These are phyloP conservation scores for Drosophila quadrilineata DNA, from an alignment of 1,140 invertebrate species.

Conservation along the genomic window DNA sequence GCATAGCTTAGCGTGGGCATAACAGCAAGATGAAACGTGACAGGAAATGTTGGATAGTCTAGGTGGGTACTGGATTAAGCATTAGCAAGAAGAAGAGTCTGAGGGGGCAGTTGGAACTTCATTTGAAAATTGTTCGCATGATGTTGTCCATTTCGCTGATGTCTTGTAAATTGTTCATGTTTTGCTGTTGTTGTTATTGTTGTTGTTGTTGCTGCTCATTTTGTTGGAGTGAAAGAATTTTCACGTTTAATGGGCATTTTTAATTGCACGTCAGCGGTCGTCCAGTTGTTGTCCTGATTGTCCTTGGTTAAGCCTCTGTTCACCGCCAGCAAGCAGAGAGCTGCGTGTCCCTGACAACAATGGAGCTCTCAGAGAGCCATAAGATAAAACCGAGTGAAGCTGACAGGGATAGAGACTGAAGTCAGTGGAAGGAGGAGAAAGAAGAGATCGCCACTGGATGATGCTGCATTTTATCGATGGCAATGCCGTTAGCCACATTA, in stretches of 20 bases:
- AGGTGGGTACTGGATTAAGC: background rate
- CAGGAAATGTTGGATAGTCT: constrained; percentile 36
- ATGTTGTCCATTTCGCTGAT: constrained; percentile 61
- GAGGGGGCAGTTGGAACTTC: background rate
- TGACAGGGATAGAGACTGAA: background rate
- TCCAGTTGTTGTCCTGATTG: background rate
- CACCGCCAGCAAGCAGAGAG: too few species aligned
- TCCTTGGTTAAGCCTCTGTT: constrained; percentile 21
- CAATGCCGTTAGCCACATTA: constrained; percentile 34
- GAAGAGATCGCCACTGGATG: too few species aligned
- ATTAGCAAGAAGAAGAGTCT: background rate
- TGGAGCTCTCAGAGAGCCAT: background rate
- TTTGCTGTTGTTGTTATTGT: constrained; percentile 9
- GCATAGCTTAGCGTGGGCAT: background rate
- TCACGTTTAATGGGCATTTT: constrained; percentile 37
- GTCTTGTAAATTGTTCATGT: constrained; percentile 69
- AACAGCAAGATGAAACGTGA: constrained; percentile 37
- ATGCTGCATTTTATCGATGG: constrained; percentile 62
- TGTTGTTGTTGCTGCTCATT: constrained; percentile 15
- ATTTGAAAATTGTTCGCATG: constrained; percentile 47
- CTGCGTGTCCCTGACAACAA: constrained; percentile 15
- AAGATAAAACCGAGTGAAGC: background rate
- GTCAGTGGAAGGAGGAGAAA: background rate
- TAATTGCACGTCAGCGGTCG: constrained; percentile 20
- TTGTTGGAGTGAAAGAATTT: constrained; percentile 29